These are phyloP conservation scores for Poeciliopsis occidentalis DNA, from an alignment of 2,113 vertebrate genomes.

Conservation along the genomic window DNA sequence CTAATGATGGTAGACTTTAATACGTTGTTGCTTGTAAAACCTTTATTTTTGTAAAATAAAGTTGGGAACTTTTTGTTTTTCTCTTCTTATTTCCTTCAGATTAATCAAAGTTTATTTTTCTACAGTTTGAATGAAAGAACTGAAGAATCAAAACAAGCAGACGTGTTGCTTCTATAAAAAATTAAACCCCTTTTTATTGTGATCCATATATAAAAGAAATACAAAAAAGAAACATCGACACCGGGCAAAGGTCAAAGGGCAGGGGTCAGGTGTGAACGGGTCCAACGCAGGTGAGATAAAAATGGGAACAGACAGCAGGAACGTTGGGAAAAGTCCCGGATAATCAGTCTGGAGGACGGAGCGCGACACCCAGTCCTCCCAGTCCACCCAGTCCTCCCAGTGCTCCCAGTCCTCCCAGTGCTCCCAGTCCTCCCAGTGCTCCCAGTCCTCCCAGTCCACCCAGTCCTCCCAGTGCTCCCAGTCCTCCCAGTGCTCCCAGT, in stretches of 20 bases:
- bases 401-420: not conserved
- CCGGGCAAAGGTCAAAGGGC: conserved; percentile 15
- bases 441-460: not conserved
- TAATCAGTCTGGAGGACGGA: conserved; percentile 12
- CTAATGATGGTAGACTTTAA: no score
- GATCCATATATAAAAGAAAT: conserved; percentile 85
- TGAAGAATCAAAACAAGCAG: not conserved
- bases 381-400: not conserved
- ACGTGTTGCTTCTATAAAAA: conserved; percentile 70
- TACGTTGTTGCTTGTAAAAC: no score
- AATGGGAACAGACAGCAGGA: conserved; percentile 59
- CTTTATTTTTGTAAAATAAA: no score
- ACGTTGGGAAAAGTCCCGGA: conserved; percentile 34
- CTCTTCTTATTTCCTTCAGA: not conserved
- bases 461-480: not conserved
- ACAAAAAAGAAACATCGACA: conserved; percentile 82
- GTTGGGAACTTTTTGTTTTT: no score
- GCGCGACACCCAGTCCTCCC: not conserved
- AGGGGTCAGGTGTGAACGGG: not conserved
- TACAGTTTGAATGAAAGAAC: not conserved
- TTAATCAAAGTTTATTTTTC: no score
- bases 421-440: not conserved
- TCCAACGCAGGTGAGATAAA: conserved; percentile 38
- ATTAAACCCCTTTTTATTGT: conserved; percentile 84
- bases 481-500: not conserved